Evolutionary conservation across 1,140 invertebrate species (phyloP), one percentile per base, ranked within the genome.

Genomic region (Penaeus vannamei): DNA sequence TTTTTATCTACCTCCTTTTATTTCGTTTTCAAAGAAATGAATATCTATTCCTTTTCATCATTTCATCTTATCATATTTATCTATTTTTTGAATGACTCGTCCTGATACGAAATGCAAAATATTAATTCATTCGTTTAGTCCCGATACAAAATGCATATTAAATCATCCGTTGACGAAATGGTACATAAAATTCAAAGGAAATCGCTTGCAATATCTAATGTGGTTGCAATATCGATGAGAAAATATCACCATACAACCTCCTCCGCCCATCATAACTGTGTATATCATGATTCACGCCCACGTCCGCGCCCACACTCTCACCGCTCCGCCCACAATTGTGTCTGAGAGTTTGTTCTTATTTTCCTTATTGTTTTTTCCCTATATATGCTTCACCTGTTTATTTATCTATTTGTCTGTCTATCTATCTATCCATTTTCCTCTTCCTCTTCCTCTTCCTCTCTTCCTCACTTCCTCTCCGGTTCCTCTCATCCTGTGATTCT

Each of bases 201-300:
- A 81, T 23, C 77, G 69, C 61, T 85, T 85, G 85, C 59, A 61
- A 86, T 72, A 86, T 80, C 77, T n/a, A n/a, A n/a, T n/a, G n/a
- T n/a, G n/a, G n/a, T 85, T 85, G 85, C 46, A 61, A 86, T 72
- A 86, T 80, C 77, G 64, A 72, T 61, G 84, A 85, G 61, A 60
- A 64, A 85, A 76, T 85, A 23, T 26, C 60, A 26, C 19, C 64
- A 62, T 64, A 53, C 53, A 12, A 53, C 17, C 14, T 0, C 53
- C 53, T 12, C 53, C 14, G 53, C 53, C 53, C 8, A 7, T 12
- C 46, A 53, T 12, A 10, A 53, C 17, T 53, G 0, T 12, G 14
- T 12, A 53, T 53, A 14, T 17, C 1, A 53, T 42, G 1, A 8
- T 14, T 14, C 46, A 53, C 46, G 46, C 46, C 46, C 46, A 53